Conservation (phyloP, 64 coral and sea anemone species). For the Acropora yongei region DNA sequence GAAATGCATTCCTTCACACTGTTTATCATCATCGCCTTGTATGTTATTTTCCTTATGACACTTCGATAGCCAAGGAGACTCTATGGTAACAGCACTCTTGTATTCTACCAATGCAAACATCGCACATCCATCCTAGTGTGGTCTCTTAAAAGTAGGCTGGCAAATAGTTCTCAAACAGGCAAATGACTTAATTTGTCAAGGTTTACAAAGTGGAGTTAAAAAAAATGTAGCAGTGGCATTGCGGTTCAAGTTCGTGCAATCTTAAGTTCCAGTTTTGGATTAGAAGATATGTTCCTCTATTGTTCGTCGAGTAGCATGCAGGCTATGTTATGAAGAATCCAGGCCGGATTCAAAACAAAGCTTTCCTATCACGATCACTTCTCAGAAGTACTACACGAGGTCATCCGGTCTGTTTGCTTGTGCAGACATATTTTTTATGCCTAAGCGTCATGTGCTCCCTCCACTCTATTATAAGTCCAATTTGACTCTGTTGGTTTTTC, state of each 20-base stretch:
- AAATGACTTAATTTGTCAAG: conserved; percentile 4
- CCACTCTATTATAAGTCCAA: neutral
- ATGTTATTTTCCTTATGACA: too few species aligned
- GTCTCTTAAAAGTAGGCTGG: neutral
- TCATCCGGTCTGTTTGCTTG: neutral
- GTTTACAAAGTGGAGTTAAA: neutral
- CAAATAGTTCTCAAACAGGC: neutral
- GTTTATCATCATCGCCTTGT: too few species aligned
- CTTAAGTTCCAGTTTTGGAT: neutral
- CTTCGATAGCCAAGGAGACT: too few species aligned
- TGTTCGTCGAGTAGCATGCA: neutral
- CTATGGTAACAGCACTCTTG: neutral
- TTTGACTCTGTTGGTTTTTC: neutral
- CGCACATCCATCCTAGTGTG: conserved; percentile 32
- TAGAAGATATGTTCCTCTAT: neutral
- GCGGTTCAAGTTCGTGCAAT: neutral
- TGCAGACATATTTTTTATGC: neutral
- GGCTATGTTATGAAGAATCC: neutral
- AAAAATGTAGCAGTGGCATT: neutral
- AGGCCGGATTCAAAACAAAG: conserved; percentile 17
- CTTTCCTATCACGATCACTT: neutral
- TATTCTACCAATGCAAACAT: neutral
- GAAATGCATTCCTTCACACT: too few species aligned
- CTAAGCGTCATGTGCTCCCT: neutral
- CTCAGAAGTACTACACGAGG: neutral